These are phyloP conservation scores for Egretta garzetta DNA, from an alignment of 2,113 vertebrate genomes.

Conservation along the genomic window DNA sequence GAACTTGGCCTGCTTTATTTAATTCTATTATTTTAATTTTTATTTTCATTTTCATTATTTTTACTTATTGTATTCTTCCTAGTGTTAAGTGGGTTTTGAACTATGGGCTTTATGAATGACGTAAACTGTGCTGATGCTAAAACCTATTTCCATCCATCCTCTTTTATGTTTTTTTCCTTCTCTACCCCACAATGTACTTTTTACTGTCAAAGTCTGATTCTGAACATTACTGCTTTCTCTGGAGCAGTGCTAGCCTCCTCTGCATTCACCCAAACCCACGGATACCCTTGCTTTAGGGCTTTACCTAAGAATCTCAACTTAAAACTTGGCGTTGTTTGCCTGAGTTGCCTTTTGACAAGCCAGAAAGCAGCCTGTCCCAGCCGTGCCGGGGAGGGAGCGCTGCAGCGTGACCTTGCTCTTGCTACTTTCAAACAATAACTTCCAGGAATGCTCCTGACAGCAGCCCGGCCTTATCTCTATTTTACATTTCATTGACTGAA, in stretches of 20 bases:
- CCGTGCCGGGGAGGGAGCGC: neutral
- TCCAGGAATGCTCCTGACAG: neutral
- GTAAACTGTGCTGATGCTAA: neutral
- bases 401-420: neutral
- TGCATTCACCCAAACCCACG: neutral
- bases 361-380: neutral
- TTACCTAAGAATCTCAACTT: neutral
- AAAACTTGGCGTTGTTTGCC: neutral
- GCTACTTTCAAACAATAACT: neutral
- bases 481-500: constrained; percentile 2
- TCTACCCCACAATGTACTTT: neutral
- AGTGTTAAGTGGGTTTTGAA: neutral
- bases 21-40: neutral
- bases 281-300: neutral
- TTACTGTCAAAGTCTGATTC: neutral
- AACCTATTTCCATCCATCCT: neutral
- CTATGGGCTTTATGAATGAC: neutral
- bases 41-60: neutral
- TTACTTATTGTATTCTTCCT: neutral
- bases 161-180: neutral
- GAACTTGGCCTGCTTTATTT: neutral
- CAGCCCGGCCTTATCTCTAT: neutral
- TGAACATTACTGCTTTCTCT: neutral
- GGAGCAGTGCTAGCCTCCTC: neutral
- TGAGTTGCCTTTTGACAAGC: neutral